Evolutionary conservation across 2,797 vertebrate genomes (phyloP).

Genomic region (Syncerus caffer): DNA sequence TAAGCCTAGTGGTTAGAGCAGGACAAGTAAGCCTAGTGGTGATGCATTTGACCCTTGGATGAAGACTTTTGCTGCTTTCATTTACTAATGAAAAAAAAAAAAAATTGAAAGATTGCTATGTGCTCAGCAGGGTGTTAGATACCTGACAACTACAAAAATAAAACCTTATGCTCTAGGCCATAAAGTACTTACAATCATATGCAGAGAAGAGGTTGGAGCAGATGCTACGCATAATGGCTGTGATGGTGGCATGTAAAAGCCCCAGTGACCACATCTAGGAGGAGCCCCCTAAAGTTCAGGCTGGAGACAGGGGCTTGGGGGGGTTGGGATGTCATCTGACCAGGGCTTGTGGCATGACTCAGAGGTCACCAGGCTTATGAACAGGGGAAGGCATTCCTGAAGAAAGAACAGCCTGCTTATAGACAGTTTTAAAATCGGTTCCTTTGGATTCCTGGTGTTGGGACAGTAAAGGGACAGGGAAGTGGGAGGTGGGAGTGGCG

Average conservation of each 20-base stretch:
- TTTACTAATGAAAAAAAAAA: neutral
- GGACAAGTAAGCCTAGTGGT: neutral
- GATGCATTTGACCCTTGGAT: neutral
- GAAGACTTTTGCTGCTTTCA: neutral
- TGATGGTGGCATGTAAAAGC: neutral
- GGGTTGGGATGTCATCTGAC: neutral
- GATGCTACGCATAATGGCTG: neutral
- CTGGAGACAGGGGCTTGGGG: neutral
- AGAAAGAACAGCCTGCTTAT: neutral
- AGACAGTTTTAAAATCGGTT: neutral
- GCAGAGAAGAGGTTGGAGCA: neutral
- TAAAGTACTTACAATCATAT: neutral
- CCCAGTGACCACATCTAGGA: neutral
- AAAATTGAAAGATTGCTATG: neutral
- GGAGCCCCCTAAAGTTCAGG: neutral
- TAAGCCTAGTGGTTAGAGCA: neutral
- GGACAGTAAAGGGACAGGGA: neutral
- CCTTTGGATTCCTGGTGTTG: neutral
- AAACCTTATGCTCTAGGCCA: neutral
- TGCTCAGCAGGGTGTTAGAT: neutral
- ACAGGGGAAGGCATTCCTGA: neutral
- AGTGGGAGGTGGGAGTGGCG: neutral
- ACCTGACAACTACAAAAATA: neutral
- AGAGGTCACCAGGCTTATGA: neutral
- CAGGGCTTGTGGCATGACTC: neutral